Evolutionary conservation across 2,888 invertebrate genomes (phyloP).

Genomic region (Drosophila kokeensis): DNA sequence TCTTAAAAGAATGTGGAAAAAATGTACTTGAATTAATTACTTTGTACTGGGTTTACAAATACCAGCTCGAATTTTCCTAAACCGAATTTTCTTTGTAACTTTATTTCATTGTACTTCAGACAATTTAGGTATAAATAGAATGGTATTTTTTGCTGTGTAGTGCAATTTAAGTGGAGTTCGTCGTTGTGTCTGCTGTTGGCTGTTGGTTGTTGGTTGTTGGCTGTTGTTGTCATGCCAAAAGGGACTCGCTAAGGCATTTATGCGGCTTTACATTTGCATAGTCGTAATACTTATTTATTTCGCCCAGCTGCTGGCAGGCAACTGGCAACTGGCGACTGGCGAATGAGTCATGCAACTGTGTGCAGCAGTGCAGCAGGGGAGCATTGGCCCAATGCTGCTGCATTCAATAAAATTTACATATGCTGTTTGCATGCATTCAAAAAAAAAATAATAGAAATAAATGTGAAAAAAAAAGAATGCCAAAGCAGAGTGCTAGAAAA

Average conservation of each 20-base stretch:
- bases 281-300: conserved; percentile 58
- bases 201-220: conserved; percentile 37
- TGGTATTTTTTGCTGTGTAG: conserved; percentile 2
- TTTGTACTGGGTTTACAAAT: not conserved
- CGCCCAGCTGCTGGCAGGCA: conserved; percentile 16
- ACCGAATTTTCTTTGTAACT: not conserved
- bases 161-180: conserved; percentile 59
- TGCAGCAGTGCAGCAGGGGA: conserved; percentile 18
- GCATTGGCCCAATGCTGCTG: conserved; percentile 40
- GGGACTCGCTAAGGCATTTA: conserved; percentile 58
- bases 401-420: conserved; percentile 38
- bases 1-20: not conserved
- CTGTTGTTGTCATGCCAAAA: conserved; percentile 57
- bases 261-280: conserved; percentile 78
- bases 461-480: not conserved
- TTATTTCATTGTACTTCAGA: not conserved
- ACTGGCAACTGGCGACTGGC: conserved; percentile 2
- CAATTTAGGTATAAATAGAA: not conserved
- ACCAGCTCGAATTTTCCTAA: not conserved
- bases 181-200: conserved; percentile 41
- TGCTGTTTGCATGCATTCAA: conserved; percentile 17
- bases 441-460: not conserved
- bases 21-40: not conserved
- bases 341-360: conserved; percentile 33
- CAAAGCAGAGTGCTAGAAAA: conserved; percentile 8